These are phyloP conservation scores for Mesochorus sp. DNA, from an alignment of 2,888 invertebrate species.

Conservation along the genomic window DNA sequence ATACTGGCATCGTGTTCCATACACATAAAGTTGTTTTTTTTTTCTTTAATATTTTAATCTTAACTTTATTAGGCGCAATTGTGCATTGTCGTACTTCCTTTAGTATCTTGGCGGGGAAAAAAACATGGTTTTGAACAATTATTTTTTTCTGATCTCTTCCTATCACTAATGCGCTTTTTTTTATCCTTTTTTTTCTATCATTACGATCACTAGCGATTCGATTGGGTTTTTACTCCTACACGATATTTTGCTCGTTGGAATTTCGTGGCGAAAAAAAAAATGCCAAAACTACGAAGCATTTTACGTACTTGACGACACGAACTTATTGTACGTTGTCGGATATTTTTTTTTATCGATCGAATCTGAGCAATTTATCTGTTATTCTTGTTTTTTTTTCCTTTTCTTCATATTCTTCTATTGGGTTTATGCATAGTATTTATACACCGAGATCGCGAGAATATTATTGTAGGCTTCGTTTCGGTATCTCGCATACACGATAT, in stretches of 20 bases:
- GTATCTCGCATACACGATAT: constrained; percentile 28
- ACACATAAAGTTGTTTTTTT: constrained; percentile 52
- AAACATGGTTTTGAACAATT: too few relatives aligned
- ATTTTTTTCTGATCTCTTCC: too few relatives aligned
- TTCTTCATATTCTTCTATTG: constrained; percentile 1
- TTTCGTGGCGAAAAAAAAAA: constrained; percentile 26
- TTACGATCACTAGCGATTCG: too few relatives aligned
- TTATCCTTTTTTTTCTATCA: too few relatives aligned
- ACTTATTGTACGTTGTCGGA: constrained; percentile 27
- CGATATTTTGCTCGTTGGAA: not conserved
- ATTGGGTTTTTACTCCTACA: not conserved
- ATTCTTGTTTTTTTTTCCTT: not conserved
- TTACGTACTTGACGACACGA: constrained; percentile 37
- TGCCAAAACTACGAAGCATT: constrained; percentile 36
- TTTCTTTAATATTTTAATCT: constrained; percentile 21
- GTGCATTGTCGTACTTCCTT: constrained; percentile 55
- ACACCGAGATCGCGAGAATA: constrained; percentile 56
- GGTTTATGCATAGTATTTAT: constrained; percentile 44
- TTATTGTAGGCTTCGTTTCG: constrained; percentile 39
- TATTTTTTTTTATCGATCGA: constrained; percentile 27
- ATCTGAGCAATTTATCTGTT: constrained; percentile 47
- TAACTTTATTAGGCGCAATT: constrained; percentile 56
- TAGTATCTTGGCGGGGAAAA: too few relatives aligned
- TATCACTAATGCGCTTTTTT: too few relatives aligned
- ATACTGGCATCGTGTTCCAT: constrained; percentile 78